Evolutionary conservation across 2,797 vertebrate genomes (phyloP), one percentile per base, ranked within the genome.

Genomic region (Chelmon rostratus): DNA sequence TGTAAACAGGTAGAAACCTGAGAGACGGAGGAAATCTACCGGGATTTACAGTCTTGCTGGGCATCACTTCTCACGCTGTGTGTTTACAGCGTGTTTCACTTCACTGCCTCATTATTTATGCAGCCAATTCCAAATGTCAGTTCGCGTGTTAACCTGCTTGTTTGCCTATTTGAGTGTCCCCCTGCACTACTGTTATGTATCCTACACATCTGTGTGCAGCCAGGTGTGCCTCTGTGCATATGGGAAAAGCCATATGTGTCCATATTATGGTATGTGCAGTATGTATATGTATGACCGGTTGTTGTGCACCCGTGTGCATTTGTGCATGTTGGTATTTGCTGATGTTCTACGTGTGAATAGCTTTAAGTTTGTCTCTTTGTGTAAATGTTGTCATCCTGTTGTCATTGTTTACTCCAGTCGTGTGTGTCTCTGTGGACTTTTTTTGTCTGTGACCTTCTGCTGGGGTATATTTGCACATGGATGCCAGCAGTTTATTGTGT

Each of bases 11-110:
- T 53, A 67, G 37, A 62, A 59, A 73, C 68, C 83, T 61, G 52
- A 67, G 64, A 73, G 80, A 82, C 33, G 8, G 25, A 57, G 16
- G 16, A 35, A 71, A 44, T 31, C 79, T 42, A 21, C 49, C 2
- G 69, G 61, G 73, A 79, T 53, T 76, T 64, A 40, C 40, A 52
- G 23, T 71, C 40, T 47, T 65, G 61, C 78, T 79, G 80, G 59
- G 21, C 59, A 73, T 73, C 71, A 57, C 53, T 37, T 47, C 37
- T 49, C 47, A 6, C 67, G 67, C 23, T 67, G 33, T 74, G 71
- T 56, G 54, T 68, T 8, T 38, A 4, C 13, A 31, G 56, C 10
- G 33, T 23, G 10, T 7, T 21, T 40, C 1, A 12, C 42, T 31
- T 62, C 63, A 2, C n/a, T 21, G 19, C 25, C 28, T 54, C 42